phyloP scores from a whole-genome alignment of 2,113 vertebrate genomes.

The Pipra filicauda region DNA sequence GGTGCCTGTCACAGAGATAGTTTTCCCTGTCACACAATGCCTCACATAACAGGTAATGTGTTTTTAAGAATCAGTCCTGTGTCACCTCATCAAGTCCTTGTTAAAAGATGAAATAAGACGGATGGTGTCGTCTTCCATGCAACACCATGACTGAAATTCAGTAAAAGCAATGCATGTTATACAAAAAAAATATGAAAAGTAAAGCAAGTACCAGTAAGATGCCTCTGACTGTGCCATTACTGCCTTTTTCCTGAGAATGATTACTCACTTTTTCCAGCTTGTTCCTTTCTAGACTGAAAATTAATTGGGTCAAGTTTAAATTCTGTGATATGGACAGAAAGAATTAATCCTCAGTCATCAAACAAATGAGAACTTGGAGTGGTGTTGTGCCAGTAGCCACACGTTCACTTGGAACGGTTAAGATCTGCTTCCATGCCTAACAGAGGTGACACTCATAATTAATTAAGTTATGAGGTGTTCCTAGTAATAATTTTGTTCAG shows the following conservation, averaged over 20 bases:
- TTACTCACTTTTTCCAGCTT: constrained; percentile 13
- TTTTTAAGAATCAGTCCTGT: constrained; percentile 84
- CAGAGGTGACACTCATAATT: constrained; percentile 20
- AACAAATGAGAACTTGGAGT: constrained; percentile 2
- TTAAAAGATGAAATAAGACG: constrained; percentile 84
- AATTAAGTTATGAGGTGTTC: constrained; percentile 40
- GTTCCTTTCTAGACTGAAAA: constrained; percentile 35
- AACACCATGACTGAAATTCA: constrained; percentile 68
- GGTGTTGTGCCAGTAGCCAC: not conserved
- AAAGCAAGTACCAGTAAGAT: not conserved
- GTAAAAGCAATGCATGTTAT: constrained; percentile 48
- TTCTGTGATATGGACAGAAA: constrained; percentile 18
- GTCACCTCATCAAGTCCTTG: constrained; percentile 84
- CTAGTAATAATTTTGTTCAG: constrained; percentile 29
- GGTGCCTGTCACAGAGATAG: constrained; percentile 82
- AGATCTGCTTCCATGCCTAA: not conserved
- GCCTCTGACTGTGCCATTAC: not conserved
- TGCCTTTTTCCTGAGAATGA: not conserved
- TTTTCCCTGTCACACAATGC: constrained; percentile 82
- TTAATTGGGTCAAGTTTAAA: constrained; percentile 44
- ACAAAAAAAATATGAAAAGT: not conserved
- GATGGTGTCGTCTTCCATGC: constrained; percentile 74
- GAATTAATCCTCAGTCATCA: constrained; percentile 13
- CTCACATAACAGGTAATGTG: constrained; percentile 84
- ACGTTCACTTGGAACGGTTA: not conserved